Conservation (phyloP, 2,888 invertebrate species). For the Molorchus minor region DNA sequence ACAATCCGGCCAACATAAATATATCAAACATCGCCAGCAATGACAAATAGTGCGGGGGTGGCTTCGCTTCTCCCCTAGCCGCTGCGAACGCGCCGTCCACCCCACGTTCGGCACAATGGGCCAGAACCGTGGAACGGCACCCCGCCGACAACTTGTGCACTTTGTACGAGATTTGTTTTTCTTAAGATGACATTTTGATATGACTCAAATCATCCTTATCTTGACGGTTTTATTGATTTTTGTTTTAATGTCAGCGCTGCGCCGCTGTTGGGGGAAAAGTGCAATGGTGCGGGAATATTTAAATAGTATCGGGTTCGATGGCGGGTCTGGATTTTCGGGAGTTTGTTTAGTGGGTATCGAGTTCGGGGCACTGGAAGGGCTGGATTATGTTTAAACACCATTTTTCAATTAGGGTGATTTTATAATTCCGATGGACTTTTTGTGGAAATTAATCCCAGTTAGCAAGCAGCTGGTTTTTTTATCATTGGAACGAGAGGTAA, state of each 20-base stretch:
- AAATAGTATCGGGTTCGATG: slow-evolving; percentile 41
- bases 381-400: slow-evolving; percentile 27
- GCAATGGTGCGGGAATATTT: slow-evolving; percentile 46
- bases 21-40: slow-evolving; percentile 62
- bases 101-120: slow-evolving; percentile 38
- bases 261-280: slow-evolving; percentile 24
- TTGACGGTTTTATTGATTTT: slow-evolving; percentile 27
- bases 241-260: slow-evolving; percentile 25
- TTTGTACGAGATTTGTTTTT: slow-evolving; percentile 59
- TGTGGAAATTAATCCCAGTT: slow-evolving; percentile 7
- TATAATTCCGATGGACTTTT: slow-evolving; percentile 26
- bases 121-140: slow-evolving; percentile 37
- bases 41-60: slow-evolving; percentile 61
- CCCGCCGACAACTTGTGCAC: slow-evolving; percentile 51
- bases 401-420: slow-evolving; percentile 32
- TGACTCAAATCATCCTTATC: slow-evolving; percentile 52
- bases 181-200: slow-evolving; percentile 62
- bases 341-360: slow-evolving; percentile 39
- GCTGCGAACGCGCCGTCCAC: slow-evolving; percentile 24
- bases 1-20: slow-evolving; percentile 60
- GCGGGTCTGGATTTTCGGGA: slow-evolving; percentile 41
- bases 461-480: too few species aligned
- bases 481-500: too few species aligned
- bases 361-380: slow-evolving; percentile 19
- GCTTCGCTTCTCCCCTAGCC: slow-evolving; percentile 27